Evolutionary conservation across 2,888 invertebrate genomes (phyloP).

Genomic region (Nebria brevicollis): DNA sequence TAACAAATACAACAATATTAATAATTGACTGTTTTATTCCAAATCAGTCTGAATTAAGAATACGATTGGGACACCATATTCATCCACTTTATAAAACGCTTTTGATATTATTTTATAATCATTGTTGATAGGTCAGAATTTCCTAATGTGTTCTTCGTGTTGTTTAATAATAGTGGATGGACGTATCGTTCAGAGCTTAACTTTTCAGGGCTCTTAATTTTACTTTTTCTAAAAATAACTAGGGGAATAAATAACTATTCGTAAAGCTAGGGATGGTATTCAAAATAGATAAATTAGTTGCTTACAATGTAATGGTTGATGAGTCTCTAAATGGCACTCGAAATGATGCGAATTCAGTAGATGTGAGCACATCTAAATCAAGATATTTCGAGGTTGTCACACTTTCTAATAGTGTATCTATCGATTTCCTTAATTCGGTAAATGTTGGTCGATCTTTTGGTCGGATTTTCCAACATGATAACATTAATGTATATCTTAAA

Average conservation of each 20-base stretch:
- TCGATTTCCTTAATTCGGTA: constrained; percentile 66
- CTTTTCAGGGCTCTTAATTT: constrained; percentile 12
- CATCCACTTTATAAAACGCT: background rate
- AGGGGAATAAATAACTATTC: background rate
- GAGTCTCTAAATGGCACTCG: constrained; percentile 22
- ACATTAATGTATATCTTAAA: constrained; percentile 79
- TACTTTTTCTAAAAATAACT: constrained; percentile 30
- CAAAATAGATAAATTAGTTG: too few species aligned
- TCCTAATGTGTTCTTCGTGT: constrained; percentile 23
- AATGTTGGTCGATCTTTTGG: constrained; percentile 80
- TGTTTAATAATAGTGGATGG: constrained; percentile 31
- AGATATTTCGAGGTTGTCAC: constrained; percentile 57
- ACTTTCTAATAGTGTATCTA: constrained; percentile 65
- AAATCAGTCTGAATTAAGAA: too few species aligned
- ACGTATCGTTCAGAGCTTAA: constrained; percentile 32
- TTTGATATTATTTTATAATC: constrained; percentile 30
- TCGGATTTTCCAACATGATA: constrained; percentile 76
- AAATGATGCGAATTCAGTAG: constrained; percentile 37
- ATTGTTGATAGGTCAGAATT: constrained; percentile 27
- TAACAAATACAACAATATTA: too few species aligned
- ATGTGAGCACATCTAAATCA: constrained; percentile 50
- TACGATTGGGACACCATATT: too few species aligned
- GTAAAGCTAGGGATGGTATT: too few species aligned
- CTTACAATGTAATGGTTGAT: constrained; percentile 31
- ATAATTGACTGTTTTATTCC: too few species aligned